Base-by-base conservation (phyloP, 2,113 vertebrate genomes). In the Noturus placidus region DNA sequence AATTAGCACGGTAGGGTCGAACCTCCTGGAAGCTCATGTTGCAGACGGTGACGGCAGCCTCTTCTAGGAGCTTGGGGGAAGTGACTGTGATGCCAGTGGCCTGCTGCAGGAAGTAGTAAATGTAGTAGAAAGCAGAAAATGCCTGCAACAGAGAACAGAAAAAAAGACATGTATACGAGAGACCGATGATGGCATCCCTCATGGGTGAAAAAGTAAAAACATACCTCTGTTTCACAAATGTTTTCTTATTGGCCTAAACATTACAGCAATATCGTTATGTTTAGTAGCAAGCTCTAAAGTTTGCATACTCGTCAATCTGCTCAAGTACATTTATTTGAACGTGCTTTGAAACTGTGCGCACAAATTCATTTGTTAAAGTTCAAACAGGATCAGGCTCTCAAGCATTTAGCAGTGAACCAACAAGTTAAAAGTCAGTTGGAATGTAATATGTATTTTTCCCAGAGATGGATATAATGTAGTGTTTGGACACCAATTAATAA, bases 81-180 rank as follows among this genome's bases (percentile, higher is more conserved):
- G 22, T 92, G 19, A 96, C 93, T 0, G 84, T 86, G 90, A 93
- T 95, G 8, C 92, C 90, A 83, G 96, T 96, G 82, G 92, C 87
- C 0, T 89, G 89, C 89, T 92, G 91, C 86, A 99, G 95, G 94
- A 98, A 98, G 67, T 95, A 91, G 90, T 98, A 90, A 0, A 94
- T 96, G 94, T 98, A 97, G 94, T 94, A 99, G 91, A 99, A 99
- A 0, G 97, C 97, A 87, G 98, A 97, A 92, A 99, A 99, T 0
- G 97, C 98, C 98, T 99, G 93, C 87, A 25, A 61, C 2, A 87
- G 57, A 87, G 2, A 63, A 4, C 54, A 38, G 57, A 3, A 87
- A 77, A 17, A 52, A 1, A 65, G 85, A 61, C 19, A 61, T 1
- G 17, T n/a, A 38, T 70, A 70, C 35, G 13, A 85, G 14, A 85